These are phyloP conservation scores for Propithecus coquereli DNA, from an alignment of 2,113 vertebrate species.

Conservation along the genomic window DNA sequence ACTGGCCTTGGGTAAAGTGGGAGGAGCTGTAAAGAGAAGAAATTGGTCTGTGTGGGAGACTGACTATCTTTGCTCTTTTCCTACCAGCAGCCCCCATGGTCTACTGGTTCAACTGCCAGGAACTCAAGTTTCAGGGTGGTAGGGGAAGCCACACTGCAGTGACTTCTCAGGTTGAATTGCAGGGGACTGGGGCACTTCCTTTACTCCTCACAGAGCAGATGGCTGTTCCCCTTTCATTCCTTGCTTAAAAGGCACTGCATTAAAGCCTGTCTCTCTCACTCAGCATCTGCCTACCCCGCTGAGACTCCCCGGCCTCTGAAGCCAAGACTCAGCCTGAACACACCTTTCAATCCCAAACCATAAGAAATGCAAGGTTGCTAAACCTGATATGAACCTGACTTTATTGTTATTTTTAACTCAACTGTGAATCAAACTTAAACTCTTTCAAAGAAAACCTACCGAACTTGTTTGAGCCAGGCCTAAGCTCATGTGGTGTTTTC, in stretches of 20 bases:
- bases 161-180: background rate
- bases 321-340: background rate
- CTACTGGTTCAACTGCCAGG: background rate
- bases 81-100: background rate
- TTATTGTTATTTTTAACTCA: constrained; percentile 40
- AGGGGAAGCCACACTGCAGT: background rate
- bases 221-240: background rate
- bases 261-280: background rate
- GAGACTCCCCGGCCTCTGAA: background rate
- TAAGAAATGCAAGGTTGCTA: constrained; percentile 1
- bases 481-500: background rate
- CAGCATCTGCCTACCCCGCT: fast-evolving
- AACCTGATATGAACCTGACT: background rate
- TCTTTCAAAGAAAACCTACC: constrained; percentile 25
- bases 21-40: background rate
- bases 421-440: background rate
- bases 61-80: background rate
- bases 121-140: background rate
- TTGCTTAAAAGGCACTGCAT: background rate
- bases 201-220: background rate
- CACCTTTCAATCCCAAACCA: background rate
- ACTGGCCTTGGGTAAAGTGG: background rate
- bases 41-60: background rate
- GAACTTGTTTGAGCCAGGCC: constrained; percentile 8
- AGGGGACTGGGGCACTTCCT: background rate